Evolutionary conservation across 2,888 invertebrate species (phyloP), one percentile per base, ranked within the genome.

Genomic region (Caenorhabditis japonica): DNA sequence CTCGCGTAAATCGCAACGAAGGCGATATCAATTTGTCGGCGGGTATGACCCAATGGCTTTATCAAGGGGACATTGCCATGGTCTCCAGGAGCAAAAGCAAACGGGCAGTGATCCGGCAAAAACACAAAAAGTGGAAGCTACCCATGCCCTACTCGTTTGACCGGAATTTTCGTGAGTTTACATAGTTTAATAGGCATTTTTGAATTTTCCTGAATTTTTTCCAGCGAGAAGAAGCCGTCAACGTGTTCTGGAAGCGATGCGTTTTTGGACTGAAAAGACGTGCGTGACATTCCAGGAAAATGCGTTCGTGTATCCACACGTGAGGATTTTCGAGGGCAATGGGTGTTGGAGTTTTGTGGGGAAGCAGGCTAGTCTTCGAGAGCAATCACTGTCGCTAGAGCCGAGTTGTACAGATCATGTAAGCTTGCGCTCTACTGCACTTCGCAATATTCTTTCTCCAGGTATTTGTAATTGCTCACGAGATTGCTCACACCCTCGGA

Each of bases 331-430:
- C 59, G 72, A 72, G 47, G 68, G 61, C 39, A 64, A 46, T 33
- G 60, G 73, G 23, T 66, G 80, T 39, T 81, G 79, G 79, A 77
- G 79, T 52, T 80, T 77, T 61, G 70, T 81, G 30, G 79, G 82
- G 1, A 68, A 58, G 36, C 70, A 73, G 44, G 27, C 27, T n/a
- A 58, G 30, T 10, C 51, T 71, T 25, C 30, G 61, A 30, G 47
- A 64, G 43, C 75, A 77, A 36, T 61, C 64, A 1, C 36, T 79
- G 23, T 76, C 79, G 0, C 13, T 79, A 27, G 76, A 74, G n/a
- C 13, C 46, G 4, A 64, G 61, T 46, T 76, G 76, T 38, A 71
- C 70, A 3, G 73, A 72, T 60, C 70, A 75, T 66, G 75, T 76
- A 46, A 47, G 58, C 19, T 13, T 12, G n/a, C n/a, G n/a, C n/a